These are phyloP conservation scores for Vireo griseus DNA, from an alignment of 2,797 vertebrate genomes.

Conservation along the genomic window DNA sequence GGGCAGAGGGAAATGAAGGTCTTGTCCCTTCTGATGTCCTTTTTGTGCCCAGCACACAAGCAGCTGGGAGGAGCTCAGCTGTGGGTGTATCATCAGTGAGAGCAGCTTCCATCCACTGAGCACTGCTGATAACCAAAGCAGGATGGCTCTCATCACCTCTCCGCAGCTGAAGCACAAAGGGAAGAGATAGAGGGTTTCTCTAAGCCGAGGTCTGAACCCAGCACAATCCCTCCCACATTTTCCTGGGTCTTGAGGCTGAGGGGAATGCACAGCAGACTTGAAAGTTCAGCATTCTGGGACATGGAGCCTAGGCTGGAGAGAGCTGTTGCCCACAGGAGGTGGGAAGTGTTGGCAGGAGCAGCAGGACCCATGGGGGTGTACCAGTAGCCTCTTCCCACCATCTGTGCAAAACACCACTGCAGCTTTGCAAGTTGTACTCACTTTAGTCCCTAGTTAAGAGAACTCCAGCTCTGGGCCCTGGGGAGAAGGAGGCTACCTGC, in stretches of 20 bases:
- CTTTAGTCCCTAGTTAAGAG: background rate
- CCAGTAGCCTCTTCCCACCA: background rate
- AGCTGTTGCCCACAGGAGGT: background rate
- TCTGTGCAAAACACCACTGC: background rate
- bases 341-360: background rate
- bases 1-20: background rate
- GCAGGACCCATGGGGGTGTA: rapidly evolving
- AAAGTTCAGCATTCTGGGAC: rapidly evolving
- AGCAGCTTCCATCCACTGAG: background rate
- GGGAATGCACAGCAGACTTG: background rate
- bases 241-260: background rate
- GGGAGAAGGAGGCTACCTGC: background rate
- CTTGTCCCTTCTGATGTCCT: background rate
- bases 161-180: background rate
- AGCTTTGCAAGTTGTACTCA: background rate
- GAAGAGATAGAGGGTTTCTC: background rate
- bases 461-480: background rate
- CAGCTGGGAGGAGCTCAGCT: background rate
- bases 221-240: background rate
- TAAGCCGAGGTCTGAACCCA: background rate
- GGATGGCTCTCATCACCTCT: background rate
- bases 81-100: background rate
- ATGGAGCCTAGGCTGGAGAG: background rate
- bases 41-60: rapidly evolving
- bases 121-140: background rate